Evolutionary conservation across 64 coral and sea anemone genomes (phyloP).

Genomic region (Trachythela sp.): DNA sequence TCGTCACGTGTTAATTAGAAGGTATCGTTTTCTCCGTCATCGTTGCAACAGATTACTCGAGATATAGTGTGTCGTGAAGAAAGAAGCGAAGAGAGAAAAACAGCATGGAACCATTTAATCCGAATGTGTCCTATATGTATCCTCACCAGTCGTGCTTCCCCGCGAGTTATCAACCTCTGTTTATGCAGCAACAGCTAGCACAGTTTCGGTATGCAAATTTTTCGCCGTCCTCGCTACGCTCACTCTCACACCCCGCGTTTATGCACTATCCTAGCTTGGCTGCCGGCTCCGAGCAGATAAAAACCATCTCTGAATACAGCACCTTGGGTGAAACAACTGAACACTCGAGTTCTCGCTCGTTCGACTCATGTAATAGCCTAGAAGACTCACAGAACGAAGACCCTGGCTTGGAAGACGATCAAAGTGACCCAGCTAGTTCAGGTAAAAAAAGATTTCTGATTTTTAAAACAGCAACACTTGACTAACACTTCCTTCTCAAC

Average conservation of each 20-base stretch:
- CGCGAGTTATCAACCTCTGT: neutral
- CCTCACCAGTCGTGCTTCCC: conserved; percentile 7
- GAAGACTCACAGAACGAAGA: conserved; percentile 13
- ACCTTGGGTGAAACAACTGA: neutral
- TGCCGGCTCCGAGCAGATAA: neutral
- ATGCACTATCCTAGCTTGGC: neutral
- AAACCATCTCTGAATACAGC: neutral
- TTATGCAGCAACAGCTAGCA: conserved; percentile 21
- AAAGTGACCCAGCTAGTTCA: neutral
- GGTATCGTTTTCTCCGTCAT: conserved; percentile 29
- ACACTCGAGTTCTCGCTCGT: neutral
- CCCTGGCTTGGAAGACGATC: neutral
- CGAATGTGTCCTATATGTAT: conserved; percentile 6
- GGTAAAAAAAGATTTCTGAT: neutral
- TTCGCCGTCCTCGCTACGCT: conserved; percentile 8
- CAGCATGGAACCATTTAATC: conserved; percentile 32
- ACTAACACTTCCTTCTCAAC: neutral
- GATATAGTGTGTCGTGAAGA: neutral
- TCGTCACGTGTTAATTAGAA: conserved; percentile 28
- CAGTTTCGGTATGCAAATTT: conserved; percentile 27
- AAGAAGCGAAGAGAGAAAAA: conserved; percentile 4
- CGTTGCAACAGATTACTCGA: conserved; percentile 22
- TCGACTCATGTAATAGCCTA: neutral
- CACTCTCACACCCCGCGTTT: neutral
- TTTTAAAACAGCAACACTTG: neutral